phyloP scores from a whole-genome alignment of 2,888 invertebrate species.

The Cheilosia scutellata region DNA sequence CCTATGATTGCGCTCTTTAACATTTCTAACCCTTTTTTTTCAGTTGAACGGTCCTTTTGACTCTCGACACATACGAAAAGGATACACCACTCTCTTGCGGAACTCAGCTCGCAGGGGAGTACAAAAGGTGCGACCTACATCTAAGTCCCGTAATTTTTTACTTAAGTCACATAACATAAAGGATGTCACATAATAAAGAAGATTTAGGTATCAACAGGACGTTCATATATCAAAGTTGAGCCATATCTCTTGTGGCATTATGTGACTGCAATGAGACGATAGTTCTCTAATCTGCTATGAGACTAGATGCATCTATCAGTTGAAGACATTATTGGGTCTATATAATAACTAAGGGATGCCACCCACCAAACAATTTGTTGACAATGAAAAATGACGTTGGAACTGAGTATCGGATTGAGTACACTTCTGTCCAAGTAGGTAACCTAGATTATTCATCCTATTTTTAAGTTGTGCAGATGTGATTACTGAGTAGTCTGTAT shows the following conservation, averaged over 20 bases:
- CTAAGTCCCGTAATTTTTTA: slow-evolving; percentile 25
- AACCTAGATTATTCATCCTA: slow-evolving; percentile 27
- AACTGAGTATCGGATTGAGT: too few species aligned
- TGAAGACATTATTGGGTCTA: background rate
- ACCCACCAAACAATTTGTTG: background rate
- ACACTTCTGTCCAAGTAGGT: slow-evolving; percentile 4
- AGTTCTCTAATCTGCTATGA: background rate
- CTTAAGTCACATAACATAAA: slow-evolving; percentile 1
- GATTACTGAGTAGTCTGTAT: slow-evolving; percentile 6
- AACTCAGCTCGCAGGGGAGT: slow-evolving; percentile 3
- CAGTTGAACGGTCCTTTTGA: slow-evolving; percentile 37
- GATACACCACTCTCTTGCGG: slow-evolving; percentile 1
- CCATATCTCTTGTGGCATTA: slow-evolving; percentile 18
- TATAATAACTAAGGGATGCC: background rate
- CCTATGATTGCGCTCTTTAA: background rate
- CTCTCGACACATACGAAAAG: slow-evolving; percentile 9
- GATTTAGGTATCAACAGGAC: background rate
- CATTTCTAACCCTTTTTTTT: background rate
- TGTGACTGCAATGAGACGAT: slow-evolving; percentile 15
- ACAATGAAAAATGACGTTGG: background rate
- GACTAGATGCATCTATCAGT: slow-evolving; percentile 2
- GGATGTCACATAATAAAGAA: background rate
- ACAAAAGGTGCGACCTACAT: slow-evolving; percentile 39
- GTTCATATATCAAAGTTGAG: slow-evolving; percentile 1
- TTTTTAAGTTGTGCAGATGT: background rate